Evolutionary conservation across 2,888 invertebrate genomes (phyloP), one percentile per base, ranked within the genome.

Genomic region (Aleiodes testaceus): DNA sequence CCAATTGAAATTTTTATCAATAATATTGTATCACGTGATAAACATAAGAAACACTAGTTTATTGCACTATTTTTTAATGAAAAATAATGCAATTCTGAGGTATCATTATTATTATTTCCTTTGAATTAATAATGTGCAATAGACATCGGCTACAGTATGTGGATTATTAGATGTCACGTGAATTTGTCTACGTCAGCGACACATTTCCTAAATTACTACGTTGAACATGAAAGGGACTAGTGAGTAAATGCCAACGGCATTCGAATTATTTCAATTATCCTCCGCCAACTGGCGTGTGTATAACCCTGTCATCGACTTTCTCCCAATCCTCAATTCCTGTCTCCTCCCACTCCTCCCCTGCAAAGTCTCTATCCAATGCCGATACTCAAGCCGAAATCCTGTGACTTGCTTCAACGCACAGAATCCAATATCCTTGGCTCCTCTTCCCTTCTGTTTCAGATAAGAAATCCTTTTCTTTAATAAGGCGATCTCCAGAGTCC

Each of bases 221-320:
- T 14, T 14, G 55, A n/a, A 6, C 9, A 52, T 3, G 20, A 36
- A 59, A 59, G 36, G 12, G 36, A 42, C n/a, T 18, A 18, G 44
- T 44, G 11, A 18, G 18, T 44, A 44, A 22, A 61, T 20, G 44
- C 44, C 63, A 45, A 22, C 14, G 45, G 26, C 45, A 63, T 59
- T 9, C 18, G 42, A 59, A 59, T 59, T n/a, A 59, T 59, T 59
- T 42, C 59, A 59, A 59, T 59, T 59, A 59, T 59, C 42, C 42
- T 59, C 18, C 12, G 16, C 36, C 42, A 59, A 59, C 16, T 36
- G 59, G 18, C 36, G 11, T 7, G 14, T n/a, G 42, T 59, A 59
- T 42, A 36, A 18, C 36, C 59, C 59, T 59, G 36, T 42, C 59
- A 59, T 59, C 36, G 59, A 36, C 42, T 59, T 42, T 36, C 36